These are phyloP conservation scores for Yasuhikotakia modesta DNA, from an alignment of 2,797 vertebrate genomes.

Conservation along the genomic window DNA sequence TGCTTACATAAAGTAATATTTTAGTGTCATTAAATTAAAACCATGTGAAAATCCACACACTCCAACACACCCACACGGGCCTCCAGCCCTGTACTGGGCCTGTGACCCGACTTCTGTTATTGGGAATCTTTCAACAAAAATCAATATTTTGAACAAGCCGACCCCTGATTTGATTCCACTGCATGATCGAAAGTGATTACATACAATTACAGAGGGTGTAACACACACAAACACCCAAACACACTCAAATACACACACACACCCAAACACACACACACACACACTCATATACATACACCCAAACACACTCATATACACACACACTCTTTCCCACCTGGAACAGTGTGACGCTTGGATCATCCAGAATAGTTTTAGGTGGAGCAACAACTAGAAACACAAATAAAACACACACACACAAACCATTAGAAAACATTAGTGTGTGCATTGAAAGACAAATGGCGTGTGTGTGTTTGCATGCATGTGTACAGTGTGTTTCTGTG, in stretches of 20 bases:
- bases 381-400: slow-evolving; percentile 69
- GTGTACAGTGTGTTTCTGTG: background rate
- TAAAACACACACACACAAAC: background rate
- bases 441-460: background rate
- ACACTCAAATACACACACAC: slow-evolving; percentile 50
- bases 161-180: slow-evolving; percentile 68
- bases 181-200: slow-evolving; percentile 79
- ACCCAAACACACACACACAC: slow-evolving; percentile 1
- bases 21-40: too few relatives aligned
- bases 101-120: slow-evolving; percentile 73
- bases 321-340: slow-evolving; percentile 71
- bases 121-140: slow-evolving; percentile 70
- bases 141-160: slow-evolving; percentile 71
- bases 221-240: too few relatives aligned
- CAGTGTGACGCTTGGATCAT: slow-evolving; percentile 70
- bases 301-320: background rate
- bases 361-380: slow-evolving; percentile 76
- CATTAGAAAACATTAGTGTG: background rate
- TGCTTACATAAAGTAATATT: too few relatives aligned
- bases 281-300: slow-evolving; percentile 15
- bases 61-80: too few relatives aligned
- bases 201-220: too few relatives aligned
- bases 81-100: slow-evolving; percentile 34
- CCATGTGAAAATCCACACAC: too few relatives aligned
- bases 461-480: background rate